phyloP scores from a whole-genome alignment of 53 echinoderm and acorn worm genomes.

The Echinarachnius parma region DNA sequence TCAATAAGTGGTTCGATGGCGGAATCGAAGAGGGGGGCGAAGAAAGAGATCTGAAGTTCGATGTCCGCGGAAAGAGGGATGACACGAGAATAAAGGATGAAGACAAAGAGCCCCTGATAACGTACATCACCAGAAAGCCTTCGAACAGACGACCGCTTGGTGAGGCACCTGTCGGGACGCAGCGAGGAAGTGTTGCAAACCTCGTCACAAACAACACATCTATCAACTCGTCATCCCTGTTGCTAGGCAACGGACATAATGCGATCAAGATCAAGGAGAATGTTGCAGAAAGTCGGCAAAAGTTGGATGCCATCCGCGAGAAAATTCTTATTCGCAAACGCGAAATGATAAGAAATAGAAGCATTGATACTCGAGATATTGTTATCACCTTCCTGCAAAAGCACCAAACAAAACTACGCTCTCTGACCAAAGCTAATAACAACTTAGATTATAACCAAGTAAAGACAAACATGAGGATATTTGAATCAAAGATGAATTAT shows the following conservation, averaged over 20 bases:
- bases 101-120: constrained; percentile 1
- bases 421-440: no score
- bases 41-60: background rate
- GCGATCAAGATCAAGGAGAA: no score
- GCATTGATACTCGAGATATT: background rate
- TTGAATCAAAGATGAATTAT: background rate
- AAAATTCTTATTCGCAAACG: background rate
- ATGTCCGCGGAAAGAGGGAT: no score
- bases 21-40: background rate
- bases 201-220: no score
- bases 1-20: constrained; percentile 31
- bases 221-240: no score
- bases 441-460: no score
- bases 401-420: background rate
- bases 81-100: background rate
- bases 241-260: no score
- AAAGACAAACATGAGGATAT: no score
- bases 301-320: constrained; percentile 3
- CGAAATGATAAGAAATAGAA: constrained; percentile 15
- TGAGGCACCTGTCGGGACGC: no score
- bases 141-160: constrained; percentile 27
- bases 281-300: background rate
- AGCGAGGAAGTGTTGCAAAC: no score
- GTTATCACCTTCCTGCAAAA: background rate
- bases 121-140: constrained; percentile 34